phyloP scores from a whole-genome alignment of 2,888 invertebrate species.

The Macaria liturata region DNA sequence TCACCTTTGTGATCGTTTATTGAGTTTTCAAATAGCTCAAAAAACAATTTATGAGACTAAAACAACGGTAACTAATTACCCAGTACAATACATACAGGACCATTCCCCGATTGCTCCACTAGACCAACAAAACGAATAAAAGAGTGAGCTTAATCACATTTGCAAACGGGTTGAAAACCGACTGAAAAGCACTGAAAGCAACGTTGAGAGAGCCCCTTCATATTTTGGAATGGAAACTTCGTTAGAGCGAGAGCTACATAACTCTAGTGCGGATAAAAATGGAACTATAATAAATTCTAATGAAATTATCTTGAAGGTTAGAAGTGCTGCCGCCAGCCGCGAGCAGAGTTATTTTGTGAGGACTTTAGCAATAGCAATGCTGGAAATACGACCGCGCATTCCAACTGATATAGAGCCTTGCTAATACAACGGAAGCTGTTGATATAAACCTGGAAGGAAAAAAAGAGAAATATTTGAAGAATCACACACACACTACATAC shows the following conservation, averaged over 20 bases:
- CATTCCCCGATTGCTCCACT: conserved; percentile 10
- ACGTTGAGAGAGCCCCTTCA: conserved; percentile 21
- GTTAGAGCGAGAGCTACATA: conserved; percentile 1
- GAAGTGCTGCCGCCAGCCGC: too few species aligned
- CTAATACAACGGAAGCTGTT: neutral
- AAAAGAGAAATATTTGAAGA: too few species aligned
- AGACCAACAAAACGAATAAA: conserved; percentile 16
- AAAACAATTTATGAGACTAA: too few species aligned
- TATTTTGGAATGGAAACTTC: conserved; percentile 29
- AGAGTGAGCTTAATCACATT: conserved; percentile 18
- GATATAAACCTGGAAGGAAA: neutral
- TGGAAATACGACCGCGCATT: neutral
- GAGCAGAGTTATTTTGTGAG: too few species aligned
- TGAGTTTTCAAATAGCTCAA: too few species aligned
- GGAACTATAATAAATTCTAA: too few species aligned
- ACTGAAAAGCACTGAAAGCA: conserved; percentile 19
- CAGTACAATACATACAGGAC: neutral
- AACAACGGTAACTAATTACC: too few species aligned
- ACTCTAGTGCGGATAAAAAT: too few species aligned
- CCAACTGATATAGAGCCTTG: neutral
- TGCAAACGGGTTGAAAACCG: conserved; percentile 14
- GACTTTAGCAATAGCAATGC: conserved; percentile 15
- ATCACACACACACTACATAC: too few species aligned
- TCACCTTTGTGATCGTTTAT: too few species aligned
- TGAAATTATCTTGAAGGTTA: too few species aligned